Evolutionary conservation across 2,797 vertebrate species (phyloP), one percentile per base, ranked within the genome.

Genomic region (Falco naumanni): DNA sequence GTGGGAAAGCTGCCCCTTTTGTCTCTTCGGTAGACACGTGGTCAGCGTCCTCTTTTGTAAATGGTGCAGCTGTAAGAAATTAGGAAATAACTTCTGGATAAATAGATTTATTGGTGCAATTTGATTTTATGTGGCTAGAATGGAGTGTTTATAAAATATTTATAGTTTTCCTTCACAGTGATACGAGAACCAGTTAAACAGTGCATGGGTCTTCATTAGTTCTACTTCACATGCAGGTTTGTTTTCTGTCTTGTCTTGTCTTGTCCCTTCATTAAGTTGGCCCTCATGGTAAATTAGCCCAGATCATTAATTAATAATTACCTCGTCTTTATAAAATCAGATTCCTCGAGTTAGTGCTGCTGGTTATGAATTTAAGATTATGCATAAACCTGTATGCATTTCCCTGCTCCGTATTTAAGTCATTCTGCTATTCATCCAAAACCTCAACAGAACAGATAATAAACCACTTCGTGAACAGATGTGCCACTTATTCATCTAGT

Each of bases 391-490:
- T 95, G 94, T 31, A 54, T 68, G 72, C 54, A 5, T 97, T 97
- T 95, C 82, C 96, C 82, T 98, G 89, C 91, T 98, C 86, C 65
- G 10, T 90, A 95, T 97, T 97, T 94, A 97, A 98, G 97, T 96
- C 96, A 94, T 96, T 96, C 96, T 37, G 16, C 96, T 97, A 87
- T 98, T 98, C 97, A 98, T 97, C 93, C 88, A 61, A 95, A 97
- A 96, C 93, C 96, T 97, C 97, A 96, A 98, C 97, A 91, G 96
- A 97, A 96, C 94, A 96, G 97, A 98, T 98, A 98, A 98, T 98
- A 98, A 98, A 97, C 95, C 96, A 97, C 97, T 98, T 97, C 97
- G 97, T 59, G 96, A 98, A 94, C 98, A 98, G 98, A 98, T 98
- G 98, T 96, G 97, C 97, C 96, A 98, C 96, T 98, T 98, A 98